A percentile compares a stretch with the other conserved stretches of the same genome.
phyloP scores from a whole-genome alignment of 2,113 vertebrate genomes.

The Pteruthius melanotis region DNA sequence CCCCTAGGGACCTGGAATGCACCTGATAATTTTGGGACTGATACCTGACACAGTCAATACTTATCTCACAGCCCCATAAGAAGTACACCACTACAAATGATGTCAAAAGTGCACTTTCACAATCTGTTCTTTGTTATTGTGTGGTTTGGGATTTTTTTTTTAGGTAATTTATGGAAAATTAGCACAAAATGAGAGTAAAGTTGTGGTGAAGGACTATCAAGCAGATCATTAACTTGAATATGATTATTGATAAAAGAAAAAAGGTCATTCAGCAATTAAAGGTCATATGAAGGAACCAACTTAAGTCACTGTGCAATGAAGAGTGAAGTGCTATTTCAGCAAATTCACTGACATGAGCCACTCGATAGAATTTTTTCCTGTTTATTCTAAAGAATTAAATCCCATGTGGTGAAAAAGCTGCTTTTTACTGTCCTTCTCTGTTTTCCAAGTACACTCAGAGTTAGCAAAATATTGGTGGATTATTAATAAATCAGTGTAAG shows the following conservation, averaged over 20 bases:
- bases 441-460: neutral
- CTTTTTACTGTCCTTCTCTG: neutral
- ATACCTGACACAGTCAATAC: conserved; percentile 39
- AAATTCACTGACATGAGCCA: neutral
- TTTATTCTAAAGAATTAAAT: conserved; percentile 4
- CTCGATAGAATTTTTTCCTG: neutral
- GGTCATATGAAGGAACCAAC: conserved; percentile 50
- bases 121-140: conserved; percentile 49
- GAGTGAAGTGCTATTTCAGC: conserved; percentile 33
- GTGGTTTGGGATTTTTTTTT: neutral
- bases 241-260: conserved; percentile 23
- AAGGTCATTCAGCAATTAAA: conserved; percentile 52
- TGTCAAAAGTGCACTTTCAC: conserved; percentile 15
- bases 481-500: neutral
- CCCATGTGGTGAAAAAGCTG: neutral
- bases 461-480: neutral
- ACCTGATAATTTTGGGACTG: conserved; percentile 45
- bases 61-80: conserved; percentile 2
- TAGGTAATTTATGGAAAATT: conserved; percentile 70
- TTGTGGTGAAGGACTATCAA: conserved; percentile 44
- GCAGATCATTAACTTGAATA: conserved; percentile 56
- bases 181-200: conserved; percentile 58
- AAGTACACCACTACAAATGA: neutral
- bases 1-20: neutral
- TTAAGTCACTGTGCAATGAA: neutral